A percentile compares a stretch with the other conserved stretches of the same genome.
Conservation (phyloP, 1,140 invertebrate genomes). For the Saccostrea echinata region DNA sequence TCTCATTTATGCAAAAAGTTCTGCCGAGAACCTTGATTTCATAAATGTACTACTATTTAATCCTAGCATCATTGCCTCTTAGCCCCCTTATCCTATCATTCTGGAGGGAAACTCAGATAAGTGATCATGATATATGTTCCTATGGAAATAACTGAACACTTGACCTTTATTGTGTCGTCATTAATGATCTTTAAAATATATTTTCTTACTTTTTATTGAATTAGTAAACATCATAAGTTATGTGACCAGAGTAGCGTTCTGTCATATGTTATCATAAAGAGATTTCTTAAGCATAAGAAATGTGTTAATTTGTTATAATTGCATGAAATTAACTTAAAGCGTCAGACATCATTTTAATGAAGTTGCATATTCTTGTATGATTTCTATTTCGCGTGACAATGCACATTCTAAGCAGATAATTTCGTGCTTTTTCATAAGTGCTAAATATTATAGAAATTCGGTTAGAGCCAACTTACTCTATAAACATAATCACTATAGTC, state of each 20-base stretch:
- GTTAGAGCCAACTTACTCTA: neutral
- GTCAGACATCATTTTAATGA: constrained; percentile 13
- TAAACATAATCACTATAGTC: neutral
- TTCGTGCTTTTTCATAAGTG: neutral
- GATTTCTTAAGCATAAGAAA: constrained; percentile 17
- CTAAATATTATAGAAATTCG: neutral
- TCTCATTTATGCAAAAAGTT: no score
- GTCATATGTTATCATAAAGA: constrained; percentile 4
- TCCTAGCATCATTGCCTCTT: neutral
- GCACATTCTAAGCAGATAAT: constrained; percentile 20
- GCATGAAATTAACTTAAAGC: neutral
- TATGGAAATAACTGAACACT: neutral
- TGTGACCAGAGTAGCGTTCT: neutral
- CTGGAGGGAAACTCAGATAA: neutral
- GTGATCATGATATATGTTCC: neutral
- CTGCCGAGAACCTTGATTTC: no score
- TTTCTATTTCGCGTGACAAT: neutral
- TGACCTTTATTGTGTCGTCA: constrained; percentile 16
- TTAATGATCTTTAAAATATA: neutral
- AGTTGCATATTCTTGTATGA: neutral
- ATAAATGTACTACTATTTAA: no score
- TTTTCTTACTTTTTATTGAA: constrained; percentile 30
- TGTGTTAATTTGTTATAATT: constrained; percentile 14
- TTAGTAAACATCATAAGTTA: neutral
- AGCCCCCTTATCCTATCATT: neutral